phyloP scores from a whole-genome alignment of 2,113 vertebrate genomes.

The Cichladusa arquata region DNA sequence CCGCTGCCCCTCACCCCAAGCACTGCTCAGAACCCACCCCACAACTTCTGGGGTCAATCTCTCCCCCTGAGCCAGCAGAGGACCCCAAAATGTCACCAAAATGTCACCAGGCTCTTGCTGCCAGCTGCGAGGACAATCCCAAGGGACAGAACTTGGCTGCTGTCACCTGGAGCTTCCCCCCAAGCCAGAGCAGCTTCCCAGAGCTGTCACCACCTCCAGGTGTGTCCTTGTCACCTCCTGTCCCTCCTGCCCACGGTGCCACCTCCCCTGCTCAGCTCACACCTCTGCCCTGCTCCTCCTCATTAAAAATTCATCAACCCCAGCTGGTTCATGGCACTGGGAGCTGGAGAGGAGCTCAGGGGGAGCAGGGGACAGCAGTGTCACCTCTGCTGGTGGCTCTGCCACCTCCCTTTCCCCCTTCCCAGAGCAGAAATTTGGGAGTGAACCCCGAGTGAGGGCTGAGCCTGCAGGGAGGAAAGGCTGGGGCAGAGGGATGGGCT shows the following conservation, averaged over 20 bases:
- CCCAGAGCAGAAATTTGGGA: no score
- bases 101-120: not conserved
- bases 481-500: no score
- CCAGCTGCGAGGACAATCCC: not conserved
- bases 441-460: no score
- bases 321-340: not conserved
- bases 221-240: not conserved
- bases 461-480: no score
- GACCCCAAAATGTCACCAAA: not conserved
- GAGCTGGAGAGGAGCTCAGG: no score
- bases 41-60: not conserved
- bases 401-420: no score
- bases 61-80: not conserved
- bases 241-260: not conserved
- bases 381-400: no score
- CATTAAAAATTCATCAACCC: not conserved
- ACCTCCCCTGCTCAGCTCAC: not conserved
- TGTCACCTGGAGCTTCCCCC: not conserved
- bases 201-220: not conserved
- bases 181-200: no score
- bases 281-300: not conserved
- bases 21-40: rapidly evolving
- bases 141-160: not conserved
- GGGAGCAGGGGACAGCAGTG: no score
- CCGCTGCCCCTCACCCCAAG: not conserved